Conservation (phyloP, 2,797 vertebrate species). For the Scomberomorus guttatus region DNA sequence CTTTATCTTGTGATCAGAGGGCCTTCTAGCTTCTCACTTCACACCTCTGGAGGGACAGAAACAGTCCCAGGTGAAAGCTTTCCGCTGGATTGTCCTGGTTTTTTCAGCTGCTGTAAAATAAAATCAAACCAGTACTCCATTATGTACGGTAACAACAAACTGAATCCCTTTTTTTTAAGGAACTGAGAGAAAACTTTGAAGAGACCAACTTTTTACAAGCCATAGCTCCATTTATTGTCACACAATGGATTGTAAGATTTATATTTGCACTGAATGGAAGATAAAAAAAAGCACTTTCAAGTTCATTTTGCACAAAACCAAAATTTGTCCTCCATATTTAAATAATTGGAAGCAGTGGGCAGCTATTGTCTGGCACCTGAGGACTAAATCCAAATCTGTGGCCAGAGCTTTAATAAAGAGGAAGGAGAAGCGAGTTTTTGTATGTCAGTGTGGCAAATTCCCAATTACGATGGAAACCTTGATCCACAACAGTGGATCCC, state of each 20-base stretch:
- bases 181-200: conserved; percentile 26
- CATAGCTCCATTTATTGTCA: background rate
- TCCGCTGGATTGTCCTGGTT: conserved; percentile 51
- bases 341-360: conserved; percentile 11
- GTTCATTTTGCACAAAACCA: conserved; percentile 3
- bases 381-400: background rate
- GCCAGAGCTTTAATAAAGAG: background rate
- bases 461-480: background rate
- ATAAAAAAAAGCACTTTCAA: conserved; percentile 1
- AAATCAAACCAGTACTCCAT: conserved; percentile 4
- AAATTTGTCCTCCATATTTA: conserved; percentile 6
- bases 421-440: background rate
- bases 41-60: conserved; percentile 68
- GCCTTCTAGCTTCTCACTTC: conserved; percentile 64
- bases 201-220: conserved; percentile 5
- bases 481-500: no score
- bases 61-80: conserved; percentile 62
- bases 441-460: background rate
- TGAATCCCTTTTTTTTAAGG: conserved; percentile 1
- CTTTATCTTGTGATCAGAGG: conserved; percentile 77
- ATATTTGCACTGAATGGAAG: background rate
- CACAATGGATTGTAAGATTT: background rate
- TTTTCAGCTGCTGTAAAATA: conserved; percentile 40
- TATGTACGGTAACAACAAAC: conserved; percentile 6
- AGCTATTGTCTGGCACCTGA: conserved; percentile 14